Percentiles rank a stretch among this genome's conserved stretches.
phyloP scores from a whole-genome alignment of 2,888 invertebrate species.

The Troilus luridus region DNA sequence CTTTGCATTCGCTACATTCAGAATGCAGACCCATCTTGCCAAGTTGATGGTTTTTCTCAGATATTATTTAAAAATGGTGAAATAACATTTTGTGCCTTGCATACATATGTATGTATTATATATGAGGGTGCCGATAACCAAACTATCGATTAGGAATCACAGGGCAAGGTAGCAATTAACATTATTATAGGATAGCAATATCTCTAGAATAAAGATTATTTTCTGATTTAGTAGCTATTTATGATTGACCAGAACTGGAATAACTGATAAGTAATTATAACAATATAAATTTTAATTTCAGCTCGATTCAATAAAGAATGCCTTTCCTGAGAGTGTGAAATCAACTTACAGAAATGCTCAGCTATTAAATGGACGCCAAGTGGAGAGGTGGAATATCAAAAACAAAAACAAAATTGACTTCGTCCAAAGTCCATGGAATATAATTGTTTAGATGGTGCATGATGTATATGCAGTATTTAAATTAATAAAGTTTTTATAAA shows the following conservation, averaged over 20 bases:
- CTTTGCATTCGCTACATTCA: no score
- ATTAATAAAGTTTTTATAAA: conserved; percentile 1
- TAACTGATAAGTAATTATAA: background rate
- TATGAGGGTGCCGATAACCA: background rate
- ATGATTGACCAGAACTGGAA: background rate
- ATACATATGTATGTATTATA: no score
- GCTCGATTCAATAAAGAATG: conserved; percentile 6
- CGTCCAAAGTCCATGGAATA: background rate
- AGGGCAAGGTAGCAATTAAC: background rate
- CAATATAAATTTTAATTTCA: conserved; percentile 8
- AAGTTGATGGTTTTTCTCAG: no score
- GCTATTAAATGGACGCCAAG: background rate
- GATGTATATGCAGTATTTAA: background rate
- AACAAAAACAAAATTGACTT: background rate
- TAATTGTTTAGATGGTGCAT: background rate
- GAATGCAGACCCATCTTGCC: no score
- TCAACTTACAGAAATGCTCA: conserved; percentile 30
- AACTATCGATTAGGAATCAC: no score
- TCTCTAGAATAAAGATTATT: background rate
- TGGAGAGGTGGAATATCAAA: conserved; percentile 12
- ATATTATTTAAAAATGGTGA: no score
- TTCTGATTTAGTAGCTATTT: background rate
- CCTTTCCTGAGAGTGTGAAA: background rate
- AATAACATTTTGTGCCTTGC: no score
- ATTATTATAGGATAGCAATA: background rate